These are phyloP conservation scores for Merodon equestris DNA, from an alignment of 2,888 invertebrate genomes.

Conservation along the genomic window DNA sequence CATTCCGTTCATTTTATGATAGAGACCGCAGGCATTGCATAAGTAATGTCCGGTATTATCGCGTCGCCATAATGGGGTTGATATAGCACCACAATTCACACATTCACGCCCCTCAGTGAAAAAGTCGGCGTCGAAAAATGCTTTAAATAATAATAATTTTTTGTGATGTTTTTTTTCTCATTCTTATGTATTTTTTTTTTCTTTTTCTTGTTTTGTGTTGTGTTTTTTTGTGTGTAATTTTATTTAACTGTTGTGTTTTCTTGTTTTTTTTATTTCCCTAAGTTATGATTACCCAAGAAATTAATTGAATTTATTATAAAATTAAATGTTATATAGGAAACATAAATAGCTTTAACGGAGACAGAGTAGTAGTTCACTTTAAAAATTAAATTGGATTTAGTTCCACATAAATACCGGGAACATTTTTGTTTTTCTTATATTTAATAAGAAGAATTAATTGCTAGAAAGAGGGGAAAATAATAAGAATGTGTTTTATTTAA, in stretches of 20 bases:
- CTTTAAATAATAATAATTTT: conserved; percentile 74
- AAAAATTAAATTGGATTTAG: too few species aligned
- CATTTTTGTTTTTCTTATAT: too few species aligned
- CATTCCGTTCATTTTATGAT: conserved; percentile 97
- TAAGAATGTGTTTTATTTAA: too few species aligned
- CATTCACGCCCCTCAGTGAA: conserved; percentile 95
- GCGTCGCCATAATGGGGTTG: conserved; percentile 98
- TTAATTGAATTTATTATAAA: conserved; percentile 73
- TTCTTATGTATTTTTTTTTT: conserved; percentile 46
- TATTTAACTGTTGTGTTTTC: conserved; percentile 51
- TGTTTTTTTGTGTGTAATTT: conserved; percentile 34
- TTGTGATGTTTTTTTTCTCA: conserved; percentile 48
- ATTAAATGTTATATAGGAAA: conserved; percentile 31
- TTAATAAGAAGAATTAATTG: too few species aligned
- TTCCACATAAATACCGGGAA: too few species aligned
- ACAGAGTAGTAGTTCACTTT: too few species aligned
- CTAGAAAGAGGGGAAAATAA: too few species aligned
- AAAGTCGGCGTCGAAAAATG: conserved; percentile 79
- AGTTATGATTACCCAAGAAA: conserved; percentile 64
- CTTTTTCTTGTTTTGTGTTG: conserved; percentile 46
- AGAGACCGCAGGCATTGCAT: conserved; percentile 99
- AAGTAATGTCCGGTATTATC: conserved; percentile 99
- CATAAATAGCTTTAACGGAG: conserved; percentile 21
- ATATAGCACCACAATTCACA: conserved; percentile 98
- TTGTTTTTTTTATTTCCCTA: conserved; percentile 39